Evolutionary conservation across 1,140 invertebrate genomes (phyloP).

Genomic region (Camponotus pennsylvanicus): DNA sequence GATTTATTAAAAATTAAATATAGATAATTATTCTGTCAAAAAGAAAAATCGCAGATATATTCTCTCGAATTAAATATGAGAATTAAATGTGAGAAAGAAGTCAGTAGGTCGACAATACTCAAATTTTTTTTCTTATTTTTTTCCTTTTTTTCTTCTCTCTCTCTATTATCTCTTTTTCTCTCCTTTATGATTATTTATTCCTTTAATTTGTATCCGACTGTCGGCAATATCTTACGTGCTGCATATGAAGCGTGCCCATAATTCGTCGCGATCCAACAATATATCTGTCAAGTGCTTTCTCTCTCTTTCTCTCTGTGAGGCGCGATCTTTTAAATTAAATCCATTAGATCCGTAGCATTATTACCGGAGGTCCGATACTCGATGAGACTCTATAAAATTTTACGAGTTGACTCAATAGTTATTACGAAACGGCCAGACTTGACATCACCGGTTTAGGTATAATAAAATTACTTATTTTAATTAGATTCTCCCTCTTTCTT

Average conservation of each 20-base stretch:
- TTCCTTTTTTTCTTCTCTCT: neutral
- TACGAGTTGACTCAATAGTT: conserved; percentile 14
- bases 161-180: conserved; percentile 5
- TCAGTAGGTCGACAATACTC: conserved; percentile 5
- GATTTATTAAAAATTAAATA: conserved; percentile 1
- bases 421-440: neutral
- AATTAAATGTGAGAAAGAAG: conserved; percentile 14
- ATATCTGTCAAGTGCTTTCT: conserved; percentile 13
- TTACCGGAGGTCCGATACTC: conserved; percentile 35
- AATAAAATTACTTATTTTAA: neutral
- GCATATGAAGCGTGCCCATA: conserved; percentile 49
- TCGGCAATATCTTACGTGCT: conserved; percentile 49
- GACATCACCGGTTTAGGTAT: neutral
- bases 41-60: neutral
- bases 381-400: conserved; percentile 34
- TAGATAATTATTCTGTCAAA: too few relatives aligned
- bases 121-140: neutral
- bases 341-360: conserved; percentile 55
- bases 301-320: neutral
- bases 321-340: conserved; percentile 55
- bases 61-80: conserved; percentile 10
- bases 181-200: conserved; percentile 63
- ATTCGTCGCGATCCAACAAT: conserved; percentile 51
- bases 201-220: conserved; percentile 54
- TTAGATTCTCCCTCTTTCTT: neutral